Conservation (phyloP, 2,888 invertebrate genomes). For the Drosophila mimetica region DNA sequence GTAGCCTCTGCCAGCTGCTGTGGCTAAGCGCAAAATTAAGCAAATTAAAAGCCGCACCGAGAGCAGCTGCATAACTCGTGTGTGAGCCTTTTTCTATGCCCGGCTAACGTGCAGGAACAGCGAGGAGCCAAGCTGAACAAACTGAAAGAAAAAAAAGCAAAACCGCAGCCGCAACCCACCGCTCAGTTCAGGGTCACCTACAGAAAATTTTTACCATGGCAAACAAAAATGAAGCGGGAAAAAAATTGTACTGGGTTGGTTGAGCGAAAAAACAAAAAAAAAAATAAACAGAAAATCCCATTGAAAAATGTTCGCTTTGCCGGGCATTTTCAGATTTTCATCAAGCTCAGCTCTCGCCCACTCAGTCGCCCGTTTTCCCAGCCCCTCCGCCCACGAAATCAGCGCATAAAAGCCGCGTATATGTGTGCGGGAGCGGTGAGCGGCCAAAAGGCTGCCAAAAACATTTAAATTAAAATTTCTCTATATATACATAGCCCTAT, state of each 20-base stretch:
- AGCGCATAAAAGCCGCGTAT: conserved; percentile 72
- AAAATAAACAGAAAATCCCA: conserved; percentile 54
- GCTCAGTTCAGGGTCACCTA: conserved; percentile 70
- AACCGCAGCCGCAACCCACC: conserved; percentile 52
- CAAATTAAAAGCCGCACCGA: conserved; percentile 76
- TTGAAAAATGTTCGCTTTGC: conserved; percentile 71
- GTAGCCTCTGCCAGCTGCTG: conserved; percentile 57
- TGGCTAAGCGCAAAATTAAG: conserved; percentile 78
- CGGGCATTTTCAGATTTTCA: conserved; percentile 73
- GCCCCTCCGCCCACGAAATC: conserved; percentile 54
- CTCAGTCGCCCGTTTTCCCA: not conserved
- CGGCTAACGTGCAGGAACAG: conserved; percentile 14
- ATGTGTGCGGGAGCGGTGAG: conserved; percentile 39
- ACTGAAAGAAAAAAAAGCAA: conserved; percentile 19
- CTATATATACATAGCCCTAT: conserved; percentile 21
- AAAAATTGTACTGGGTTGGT: conserved; percentile 9
- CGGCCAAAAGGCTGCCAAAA: conserved; percentile 68
- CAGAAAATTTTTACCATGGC: conserved; percentile 35
- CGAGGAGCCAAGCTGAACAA: conserved; percentile 7
- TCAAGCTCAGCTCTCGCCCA: conserved; percentile 55
- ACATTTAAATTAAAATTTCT: conserved; percentile 76
- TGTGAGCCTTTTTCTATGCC: conserved; percentile 37
- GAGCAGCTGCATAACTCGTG: conserved; percentile 70
- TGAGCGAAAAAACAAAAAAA: conserved; percentile 8
- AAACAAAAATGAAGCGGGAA: conserved; percentile 29